phyloP scores from a whole-genome alignment of 1,140 invertebrate species.

The Stegodyphus dumicola region DNA sequence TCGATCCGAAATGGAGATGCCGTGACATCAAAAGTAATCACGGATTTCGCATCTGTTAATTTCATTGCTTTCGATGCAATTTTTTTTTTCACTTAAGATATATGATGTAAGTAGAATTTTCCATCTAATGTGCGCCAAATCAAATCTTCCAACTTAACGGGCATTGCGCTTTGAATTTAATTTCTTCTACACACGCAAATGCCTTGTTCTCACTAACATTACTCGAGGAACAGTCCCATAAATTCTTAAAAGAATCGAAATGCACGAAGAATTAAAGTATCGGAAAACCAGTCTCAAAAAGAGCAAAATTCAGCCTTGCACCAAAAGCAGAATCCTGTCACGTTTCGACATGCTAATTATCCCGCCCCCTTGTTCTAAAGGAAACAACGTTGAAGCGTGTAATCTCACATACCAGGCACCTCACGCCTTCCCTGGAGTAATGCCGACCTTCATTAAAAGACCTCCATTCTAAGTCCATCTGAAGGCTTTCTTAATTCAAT shows the following conservation, averaged over 20 bases:
- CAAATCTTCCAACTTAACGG: neutral
- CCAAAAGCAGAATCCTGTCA: slow-evolving; percentile 9
- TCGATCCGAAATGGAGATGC: no score
- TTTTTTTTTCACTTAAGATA: no score
- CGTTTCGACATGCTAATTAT: slow-evolving; percentile 43
- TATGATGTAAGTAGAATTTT: neutral
- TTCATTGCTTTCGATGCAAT: no score
- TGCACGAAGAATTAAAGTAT: neutral
- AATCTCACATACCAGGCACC: neutral
- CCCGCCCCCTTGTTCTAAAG: neutral
- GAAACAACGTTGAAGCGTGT: neutral
- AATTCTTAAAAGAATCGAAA: neutral
- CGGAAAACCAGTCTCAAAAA: no score
- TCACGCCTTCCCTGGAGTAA: neutral
- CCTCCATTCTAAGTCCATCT: neutral
- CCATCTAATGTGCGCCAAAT: neutral
- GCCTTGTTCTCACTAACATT: neutral
- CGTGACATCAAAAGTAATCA: no score
- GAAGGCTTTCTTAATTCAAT: slow-evolving; percentile 36
- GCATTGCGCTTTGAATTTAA: no score
- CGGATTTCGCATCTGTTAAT: no score
- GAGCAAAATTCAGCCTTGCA: neutral
- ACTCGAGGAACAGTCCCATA: neutral
- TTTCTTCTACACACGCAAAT: neutral
- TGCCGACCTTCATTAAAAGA: slow-evolving; percentile 20